phyloP scores from a whole-genome alignment of 2,113 vertebrate species.

The Sturnus vulgaris region DNA sequence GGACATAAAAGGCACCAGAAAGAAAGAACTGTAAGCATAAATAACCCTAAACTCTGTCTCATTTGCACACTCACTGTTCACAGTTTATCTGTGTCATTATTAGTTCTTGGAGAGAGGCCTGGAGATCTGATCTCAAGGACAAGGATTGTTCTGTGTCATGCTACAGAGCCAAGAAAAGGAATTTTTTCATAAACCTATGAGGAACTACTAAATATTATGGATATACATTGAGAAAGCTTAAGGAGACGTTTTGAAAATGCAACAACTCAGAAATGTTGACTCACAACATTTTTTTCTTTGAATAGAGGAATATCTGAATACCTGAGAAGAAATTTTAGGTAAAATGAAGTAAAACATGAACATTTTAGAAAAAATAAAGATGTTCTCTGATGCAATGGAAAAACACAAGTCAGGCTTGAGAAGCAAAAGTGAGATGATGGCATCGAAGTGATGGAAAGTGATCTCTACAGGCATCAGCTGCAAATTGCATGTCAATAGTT shows the following conservation, averaged over 20 bases:
- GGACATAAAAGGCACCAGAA: background rate
- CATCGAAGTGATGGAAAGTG: background rate
- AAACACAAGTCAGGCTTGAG: background rate
- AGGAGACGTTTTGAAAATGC: background rate
- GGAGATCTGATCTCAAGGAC: background rate
- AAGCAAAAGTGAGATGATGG: background rate
- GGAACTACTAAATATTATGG: background rate
- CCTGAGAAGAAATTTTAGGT: background rate
- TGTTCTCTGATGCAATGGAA: background rate
- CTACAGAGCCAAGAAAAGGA: background rate
- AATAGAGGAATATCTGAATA: background rate
- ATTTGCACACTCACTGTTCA: background rate
- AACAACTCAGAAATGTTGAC: background rate
- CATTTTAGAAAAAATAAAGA: background rate
- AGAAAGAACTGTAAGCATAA: background rate
- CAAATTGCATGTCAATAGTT: background rate
- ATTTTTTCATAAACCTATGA: background rate
- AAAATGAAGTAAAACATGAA: background rate
- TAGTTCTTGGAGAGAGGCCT: background rate
- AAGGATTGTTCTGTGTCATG: background rate
- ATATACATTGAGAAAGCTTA: background rate
- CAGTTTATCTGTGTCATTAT: background rate
- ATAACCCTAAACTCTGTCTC: background rate
- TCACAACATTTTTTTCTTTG: background rate
- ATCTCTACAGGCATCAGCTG: background rate